Percentiles rank a stretch among this genome's conserved stretches.
These are phyloP conservation scores for Dolichomitus sp. DNA, from an alignment of 2,888 invertebrate genomes.

Conservation along the genomic window DNA sequence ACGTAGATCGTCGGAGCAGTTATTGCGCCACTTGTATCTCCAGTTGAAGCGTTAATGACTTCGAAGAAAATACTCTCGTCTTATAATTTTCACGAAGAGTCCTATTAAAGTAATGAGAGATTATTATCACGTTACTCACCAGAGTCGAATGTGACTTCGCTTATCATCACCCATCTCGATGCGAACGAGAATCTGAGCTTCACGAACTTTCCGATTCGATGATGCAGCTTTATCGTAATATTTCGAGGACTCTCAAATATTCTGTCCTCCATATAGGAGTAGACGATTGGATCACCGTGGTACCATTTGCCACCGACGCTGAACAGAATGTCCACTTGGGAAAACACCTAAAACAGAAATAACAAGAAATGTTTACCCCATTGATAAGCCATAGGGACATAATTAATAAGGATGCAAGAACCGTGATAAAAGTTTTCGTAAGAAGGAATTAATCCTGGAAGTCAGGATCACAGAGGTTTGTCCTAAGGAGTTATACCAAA, in stretches of 20 bases:
- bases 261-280: conserved; percentile 91
- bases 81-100: conserved; percentile 2
- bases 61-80: conserved; percentile 15
- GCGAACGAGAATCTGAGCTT: conserved; percentile 93
- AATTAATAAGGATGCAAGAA: not conserved
- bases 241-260: conserved; percentile 94
- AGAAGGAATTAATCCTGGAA: not conserved
- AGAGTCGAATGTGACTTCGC: conserved; percentile 95
- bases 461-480: not conserved
- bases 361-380: not conserved
- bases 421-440: not conserved
- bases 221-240: conserved; percentile 93
- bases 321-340: conserved; percentile 93
- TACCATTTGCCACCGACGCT: conserved; percentile 93
- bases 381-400: not conserved
- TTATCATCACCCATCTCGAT: conserved; percentile 95
- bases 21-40: conserved; percentile 41
- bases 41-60: conserved; percentile 30
- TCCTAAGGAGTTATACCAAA: not conserved
- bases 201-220: conserved; percentile 93
- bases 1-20: conserved; percentile 47
- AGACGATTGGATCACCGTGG: conserved; percentile 92
- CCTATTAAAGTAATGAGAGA: conserved; percentile 44
- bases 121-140: conserved; percentile 86
- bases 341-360: conserved; percentile 90